Percentiles rank a stretch among this genome's conserved stretches.
Evolutionary conservation across 2,797 vertebrate genomes (phyloP).

Genomic region (Peromyscus nudipes): DNA sequence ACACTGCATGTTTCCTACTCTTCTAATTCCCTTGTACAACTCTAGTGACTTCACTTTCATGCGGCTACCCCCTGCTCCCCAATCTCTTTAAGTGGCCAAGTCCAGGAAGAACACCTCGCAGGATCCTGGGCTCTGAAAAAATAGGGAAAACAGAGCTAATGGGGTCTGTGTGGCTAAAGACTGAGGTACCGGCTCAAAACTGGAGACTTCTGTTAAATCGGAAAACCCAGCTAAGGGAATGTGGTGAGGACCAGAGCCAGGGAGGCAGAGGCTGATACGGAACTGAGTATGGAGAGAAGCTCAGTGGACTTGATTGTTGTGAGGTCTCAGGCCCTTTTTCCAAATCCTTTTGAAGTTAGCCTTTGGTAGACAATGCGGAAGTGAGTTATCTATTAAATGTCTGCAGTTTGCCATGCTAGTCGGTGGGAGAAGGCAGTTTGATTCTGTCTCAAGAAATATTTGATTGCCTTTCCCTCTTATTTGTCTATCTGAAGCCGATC

Average conservation of each 20-base stretch:
- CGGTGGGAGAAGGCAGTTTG: background rate
- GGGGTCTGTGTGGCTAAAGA: background rate
- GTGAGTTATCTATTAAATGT: background rate
- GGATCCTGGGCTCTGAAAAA: background rate
- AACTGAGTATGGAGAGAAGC: background rate
- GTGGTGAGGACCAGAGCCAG: background rate
- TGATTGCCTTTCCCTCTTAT: background rate
- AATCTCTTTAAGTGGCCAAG: background rate
- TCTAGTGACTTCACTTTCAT: background rate
- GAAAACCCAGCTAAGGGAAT: background rate
- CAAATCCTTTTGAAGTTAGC: background rate
- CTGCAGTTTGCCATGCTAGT: background rate
- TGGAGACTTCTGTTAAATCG: rapidly evolving
- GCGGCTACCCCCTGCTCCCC: no score
- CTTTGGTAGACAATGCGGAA: background rate
- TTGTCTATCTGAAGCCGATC: background rate
- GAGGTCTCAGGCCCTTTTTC: rapidly evolving
- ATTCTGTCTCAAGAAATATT: background rate
- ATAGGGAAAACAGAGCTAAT: background rate
- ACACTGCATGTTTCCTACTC: background rate
- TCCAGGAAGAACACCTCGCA: background rate
- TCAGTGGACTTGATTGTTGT: no score
- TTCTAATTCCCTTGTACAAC: background rate
- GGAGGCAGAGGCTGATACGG: rapidly evolving
- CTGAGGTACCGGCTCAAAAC: background rate